phyloP scores from a whole-genome alignment of 2,797 vertebrate species.

The Rhincodon typus region DNA sequence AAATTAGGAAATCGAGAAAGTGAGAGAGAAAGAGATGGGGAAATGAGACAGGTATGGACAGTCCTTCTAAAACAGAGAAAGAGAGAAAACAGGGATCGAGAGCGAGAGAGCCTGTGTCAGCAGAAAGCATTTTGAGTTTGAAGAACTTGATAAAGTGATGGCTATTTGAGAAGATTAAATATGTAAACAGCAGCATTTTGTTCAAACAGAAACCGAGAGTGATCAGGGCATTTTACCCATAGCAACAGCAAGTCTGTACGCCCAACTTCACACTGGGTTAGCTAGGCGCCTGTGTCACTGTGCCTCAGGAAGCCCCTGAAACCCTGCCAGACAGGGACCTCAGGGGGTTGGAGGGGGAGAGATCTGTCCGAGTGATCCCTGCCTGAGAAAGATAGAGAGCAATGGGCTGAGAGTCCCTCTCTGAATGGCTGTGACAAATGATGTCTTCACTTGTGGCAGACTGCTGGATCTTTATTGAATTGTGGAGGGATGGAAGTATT shows the following conservation, averaged over 20 bases:
- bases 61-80: not conserved
- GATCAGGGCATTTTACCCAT: not conserved
- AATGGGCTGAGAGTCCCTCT: not conserved
- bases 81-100: too few species aligned
- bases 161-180: not conserved
- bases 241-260: not conserved
- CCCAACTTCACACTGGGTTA: not conserved
- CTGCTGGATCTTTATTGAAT: not conserved
- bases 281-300: not conserved
- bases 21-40: conserved; percentile 9
- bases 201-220: not conserved
- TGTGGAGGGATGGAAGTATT: not conserved
- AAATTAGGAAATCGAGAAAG: too few species aligned
- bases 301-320: too few species aligned
- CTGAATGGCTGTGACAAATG: not conserved
- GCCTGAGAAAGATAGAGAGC: not conserved
- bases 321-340: not conserved
- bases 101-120: not conserved
- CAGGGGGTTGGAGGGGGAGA: not conserved
- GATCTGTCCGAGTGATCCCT: not conserved
- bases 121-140: not conserved
- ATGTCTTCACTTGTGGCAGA: not conserved
- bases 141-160: not conserved
- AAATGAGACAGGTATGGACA: not conserved
- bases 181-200: not conserved